Evolutionary conservation across 2,888 invertebrate species (phyloP), one percentile per base, ranked within the genome.

Genomic region (Brachypalpus laphriformis): DNA sequence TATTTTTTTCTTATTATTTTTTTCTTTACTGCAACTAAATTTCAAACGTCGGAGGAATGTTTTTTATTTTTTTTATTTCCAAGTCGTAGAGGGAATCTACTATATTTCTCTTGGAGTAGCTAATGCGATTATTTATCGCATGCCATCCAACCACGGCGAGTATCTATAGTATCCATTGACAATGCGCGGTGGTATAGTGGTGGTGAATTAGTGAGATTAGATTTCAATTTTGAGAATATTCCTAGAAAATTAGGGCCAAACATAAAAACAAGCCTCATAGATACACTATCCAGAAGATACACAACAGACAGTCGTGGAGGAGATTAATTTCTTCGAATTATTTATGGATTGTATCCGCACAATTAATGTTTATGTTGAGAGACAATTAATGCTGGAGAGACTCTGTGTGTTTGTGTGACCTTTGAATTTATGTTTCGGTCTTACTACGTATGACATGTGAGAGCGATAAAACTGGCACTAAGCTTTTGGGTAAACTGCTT

Each of bases 101-200:
- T 25, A 47, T 25, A 45, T 59, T 34, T 56, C 34, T 31, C 34
- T 54, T 22, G 63, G 28, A 42, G 61, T 25, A 31, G 31, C 51
- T 37, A 72, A 82, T 72, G 66, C 61, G 59, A 74, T 82, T 72
- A 72, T 82, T 82, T 82, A 82, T 82, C 59, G 61, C 59, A 77
- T 66, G 82, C 71, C 77, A 82, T 42, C 47, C 66, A 34, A 59
- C 31, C 57, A 40, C 59, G 28, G 28, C 22, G 45, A 31, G 28
- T 49, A 75, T 75, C 54, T 34, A 3, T 47, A 59, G n/a, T 51
- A 31, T 65, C 34, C 37, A 72, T 61, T 72, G 72, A 72, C 82
- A 71, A 54, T 45, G 34, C 34, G 47, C 54, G 14, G 56, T 14
- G 66, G 22, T 37, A 51, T 40, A 22, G 20, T 49, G 49, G 34